Evolutionary conservation across 2,888 invertebrate species (phyloP).

Genomic region (Drosophila anomelani): DNA sequence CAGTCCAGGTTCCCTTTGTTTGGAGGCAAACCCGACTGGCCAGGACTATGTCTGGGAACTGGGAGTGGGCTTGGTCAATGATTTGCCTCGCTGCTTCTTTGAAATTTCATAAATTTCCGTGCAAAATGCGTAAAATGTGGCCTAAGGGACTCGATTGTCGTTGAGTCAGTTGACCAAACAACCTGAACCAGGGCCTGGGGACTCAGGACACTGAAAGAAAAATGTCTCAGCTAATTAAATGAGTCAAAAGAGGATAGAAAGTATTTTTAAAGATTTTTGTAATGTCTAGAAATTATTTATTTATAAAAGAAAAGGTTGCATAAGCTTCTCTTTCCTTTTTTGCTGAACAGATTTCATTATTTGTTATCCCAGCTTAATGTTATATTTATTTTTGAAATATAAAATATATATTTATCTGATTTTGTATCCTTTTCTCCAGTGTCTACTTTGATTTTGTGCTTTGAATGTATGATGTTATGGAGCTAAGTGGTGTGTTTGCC

Average conservation of each 20-base stretch:
- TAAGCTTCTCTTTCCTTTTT: not conserved
- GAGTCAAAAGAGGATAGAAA: not conserved
- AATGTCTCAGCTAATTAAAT: not conserved
- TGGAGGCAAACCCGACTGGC: slow-evolving; percentile 16
- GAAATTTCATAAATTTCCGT: slow-evolving; percentile 72
- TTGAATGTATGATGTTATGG: slow-evolving; percentile 17
- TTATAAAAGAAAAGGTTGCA: not conserved
- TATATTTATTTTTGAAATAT: not conserved
- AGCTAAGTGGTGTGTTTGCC: slow-evolving; percentile 16
- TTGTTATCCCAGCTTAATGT: not conserved
- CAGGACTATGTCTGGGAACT: slow-evolving; percentile 3
- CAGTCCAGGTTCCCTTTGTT: slow-evolving; percentile 28
- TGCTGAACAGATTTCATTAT: not conserved
- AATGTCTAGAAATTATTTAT: not conserved
- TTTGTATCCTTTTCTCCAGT: not conserved
- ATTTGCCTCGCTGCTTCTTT: slow-evolving; percentile 59
- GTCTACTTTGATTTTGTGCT: slow-evolving; percentile 14
- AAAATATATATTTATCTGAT: not conserved
- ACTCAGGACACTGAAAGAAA: not conserved
- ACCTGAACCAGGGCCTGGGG: not conserved
- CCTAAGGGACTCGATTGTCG: slow-evolving; percentile 37
- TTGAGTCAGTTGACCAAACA: slow-evolving; percentile 37
- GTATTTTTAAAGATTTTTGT: not conserved
- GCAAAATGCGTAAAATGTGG: slow-evolving; percentile 72
- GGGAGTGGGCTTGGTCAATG: slow-evolving; percentile 40